Evolutionary conservation across 2,888 invertebrate species (phyloP).

Genomic region (Dryocosmus kuriphilus): DNA sequence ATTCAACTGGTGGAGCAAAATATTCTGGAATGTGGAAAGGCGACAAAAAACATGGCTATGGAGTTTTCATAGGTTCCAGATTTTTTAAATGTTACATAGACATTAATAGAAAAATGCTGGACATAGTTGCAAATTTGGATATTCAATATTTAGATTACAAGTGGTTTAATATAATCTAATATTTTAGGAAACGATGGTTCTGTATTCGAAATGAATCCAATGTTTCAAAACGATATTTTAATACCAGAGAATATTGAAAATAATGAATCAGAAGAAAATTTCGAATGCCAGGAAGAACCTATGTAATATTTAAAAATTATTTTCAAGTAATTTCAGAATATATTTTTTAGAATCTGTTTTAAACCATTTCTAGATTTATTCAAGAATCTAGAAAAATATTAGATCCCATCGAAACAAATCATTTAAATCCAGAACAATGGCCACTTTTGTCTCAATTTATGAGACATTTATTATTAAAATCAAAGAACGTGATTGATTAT

Average conservation of each 20-base stretch:
- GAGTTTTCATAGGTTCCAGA: conserved; percentile 67
- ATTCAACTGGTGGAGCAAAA: conserved; percentile 79
- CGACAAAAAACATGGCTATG: conserved; percentile 81
- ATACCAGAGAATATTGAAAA: conserved; percentile 61
- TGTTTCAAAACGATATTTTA: conserved; percentile 80
- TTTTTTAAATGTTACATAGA: not conserved
- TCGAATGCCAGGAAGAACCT: not conserved
- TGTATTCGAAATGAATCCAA: conserved; percentile 77
- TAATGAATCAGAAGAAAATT: conserved; percentile 64
- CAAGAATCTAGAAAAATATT: conserved; percentile 69
- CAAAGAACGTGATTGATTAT: not conserved
- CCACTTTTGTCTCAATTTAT: conserved; percentile 49
- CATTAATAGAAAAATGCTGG: not conserved
- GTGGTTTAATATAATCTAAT: not conserved
- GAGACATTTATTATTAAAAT: conserved; percentile 43
- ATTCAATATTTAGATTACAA: not conserved
- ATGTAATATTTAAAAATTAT: not conserved
- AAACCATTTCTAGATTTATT: not conserved
- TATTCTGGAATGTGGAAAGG: conserved; percentile 80
- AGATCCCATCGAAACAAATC: not conserved
- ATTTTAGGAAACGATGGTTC: conserved; percentile 81
- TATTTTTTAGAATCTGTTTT: not conserved
- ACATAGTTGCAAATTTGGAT: not conserved
- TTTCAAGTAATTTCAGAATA: not conserved
- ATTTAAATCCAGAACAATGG: conserved; percentile 60